Evolutionary conservation across 2,888 invertebrate genomes (phyloP).

Genomic region (Meteorus cinctellus): DNA sequence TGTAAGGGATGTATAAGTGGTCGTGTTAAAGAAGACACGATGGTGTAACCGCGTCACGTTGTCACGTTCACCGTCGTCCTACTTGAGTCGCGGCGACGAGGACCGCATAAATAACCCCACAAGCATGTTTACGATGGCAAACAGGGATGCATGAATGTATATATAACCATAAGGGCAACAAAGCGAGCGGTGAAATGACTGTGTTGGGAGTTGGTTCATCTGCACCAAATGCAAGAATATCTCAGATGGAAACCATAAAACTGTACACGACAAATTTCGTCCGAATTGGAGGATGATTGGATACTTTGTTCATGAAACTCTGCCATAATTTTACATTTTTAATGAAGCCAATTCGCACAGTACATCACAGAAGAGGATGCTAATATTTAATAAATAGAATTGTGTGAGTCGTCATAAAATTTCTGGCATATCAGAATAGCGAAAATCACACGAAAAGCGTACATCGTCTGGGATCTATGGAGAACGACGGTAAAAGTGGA

Average conservation of each 20-base stretch:
- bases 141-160: conserved; percentile 41
- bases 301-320: too few species aligned
- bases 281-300: too few species aligned
- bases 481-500: conserved; percentile 46
- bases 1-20: conserved; percentile 55
- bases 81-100: conserved; percentile 67
- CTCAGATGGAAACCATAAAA: too few species aligned
- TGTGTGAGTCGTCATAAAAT: background rate
- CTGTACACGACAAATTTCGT: too few species aligned
- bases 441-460: conserved; percentile 22
- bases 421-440: conserved; percentile 25
- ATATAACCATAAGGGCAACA: background rate
- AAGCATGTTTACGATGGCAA: conserved; percentile 66
- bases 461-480: background rate
- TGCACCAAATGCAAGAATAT: too few species aligned
- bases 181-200: background rate
- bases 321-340: background rate
- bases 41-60: conserved; percentile 69
- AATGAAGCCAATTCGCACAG: background rate
- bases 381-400: background rate
- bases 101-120: conserved; percentile 71
- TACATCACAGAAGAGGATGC: background rate
- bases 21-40: conserved; percentile 45
- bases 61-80: conserved; percentile 68
- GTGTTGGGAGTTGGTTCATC: too few species aligned